phyloP scores from a whole-genome alignment of 2,888 invertebrate species.

The Podotricha telesiphe region DNA sequence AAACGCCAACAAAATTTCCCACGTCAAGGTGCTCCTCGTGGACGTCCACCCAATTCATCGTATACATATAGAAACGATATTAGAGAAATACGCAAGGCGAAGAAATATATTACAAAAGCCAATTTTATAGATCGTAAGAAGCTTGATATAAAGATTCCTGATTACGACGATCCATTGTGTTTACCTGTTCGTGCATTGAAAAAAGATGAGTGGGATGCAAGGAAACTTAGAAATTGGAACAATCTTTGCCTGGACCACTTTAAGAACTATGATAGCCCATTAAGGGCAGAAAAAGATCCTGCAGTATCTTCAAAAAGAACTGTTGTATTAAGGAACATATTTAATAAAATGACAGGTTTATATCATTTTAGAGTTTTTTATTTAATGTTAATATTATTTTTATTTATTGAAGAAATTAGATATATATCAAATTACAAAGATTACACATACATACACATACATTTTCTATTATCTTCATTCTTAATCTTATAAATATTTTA shows the following conservation, averaged over 20 bases:
- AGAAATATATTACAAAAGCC: conserved; percentile 22
- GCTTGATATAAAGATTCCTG: conserved; percentile 64
- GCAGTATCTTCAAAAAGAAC: conserved; percentile 60
- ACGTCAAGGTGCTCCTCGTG: conserved; percentile 31
- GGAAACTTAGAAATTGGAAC: conserved; percentile 68
- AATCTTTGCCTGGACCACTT: conserved; percentile 69
- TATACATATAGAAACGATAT: conserved; percentile 3
- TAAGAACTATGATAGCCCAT: conserved; percentile 55
- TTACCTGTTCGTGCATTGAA: conserved; percentile 66
- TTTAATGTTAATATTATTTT: no score
- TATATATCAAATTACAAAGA: no score
- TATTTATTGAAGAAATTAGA: no score
- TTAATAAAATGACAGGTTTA: conserved; percentile 62
- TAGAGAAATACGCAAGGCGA: conserved; percentile 30
- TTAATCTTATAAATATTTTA: no score
- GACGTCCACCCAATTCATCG: conserved; percentile 13
- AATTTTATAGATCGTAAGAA: conserved; percentile 50
- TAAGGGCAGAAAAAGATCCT: conserved; percentile 58
- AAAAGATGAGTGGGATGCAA: conserved; percentile 53
- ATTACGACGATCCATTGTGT: conserved; percentile 73
- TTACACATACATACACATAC: no score
- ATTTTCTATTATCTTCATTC: no score
- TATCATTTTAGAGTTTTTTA: neutral
- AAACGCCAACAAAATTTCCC: conserved; percentile 36
- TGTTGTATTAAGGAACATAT: conserved; percentile 63